Percentiles rank a stretch among this genome's conserved stretches.
These are phyloP conservation scores for Drosophila lowei DNA, from an alignment of 1,140 invertebrate genomes.

Conservation along the genomic window DNA sequence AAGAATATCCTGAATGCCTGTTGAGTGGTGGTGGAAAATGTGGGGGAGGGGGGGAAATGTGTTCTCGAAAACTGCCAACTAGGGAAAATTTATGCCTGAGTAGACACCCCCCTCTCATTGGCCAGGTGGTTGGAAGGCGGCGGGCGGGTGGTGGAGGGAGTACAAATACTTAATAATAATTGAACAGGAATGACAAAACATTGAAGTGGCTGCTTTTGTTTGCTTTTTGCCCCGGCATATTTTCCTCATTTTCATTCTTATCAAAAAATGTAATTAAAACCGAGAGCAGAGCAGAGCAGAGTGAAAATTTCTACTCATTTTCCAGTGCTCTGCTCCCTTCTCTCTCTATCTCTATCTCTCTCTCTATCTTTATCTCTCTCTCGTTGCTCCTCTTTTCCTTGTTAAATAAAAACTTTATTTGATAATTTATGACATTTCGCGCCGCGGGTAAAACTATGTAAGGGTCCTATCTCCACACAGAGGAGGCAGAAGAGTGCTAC, in stretches of 20 bases:
- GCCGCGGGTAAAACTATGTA: slow-evolving; percentile 61
- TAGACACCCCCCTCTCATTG: neutral
- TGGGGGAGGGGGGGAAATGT: neutral
- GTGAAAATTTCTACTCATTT: slow-evolving; percentile 20
- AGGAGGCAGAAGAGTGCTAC: neutral
- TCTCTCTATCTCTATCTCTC: neutral
- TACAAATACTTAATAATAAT: slow-evolving; percentile 37
- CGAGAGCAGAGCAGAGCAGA: neutral
- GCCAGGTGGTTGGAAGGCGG: neutral
- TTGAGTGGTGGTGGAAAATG: neutral
- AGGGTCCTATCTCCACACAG: neutral
- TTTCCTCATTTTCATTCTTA: slow-evolving; percentile 20
- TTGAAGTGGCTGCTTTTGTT: slow-evolving; percentile 17
- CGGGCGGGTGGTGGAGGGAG: too few species aligned
- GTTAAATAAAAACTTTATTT: slow-evolving; percentile 72
- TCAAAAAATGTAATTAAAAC: slow-evolving; percentile 54
- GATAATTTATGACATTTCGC: slow-evolving; percentile 70
- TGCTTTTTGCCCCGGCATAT: slow-evolving; percentile 11
- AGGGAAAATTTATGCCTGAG: slow-evolving; percentile 34
- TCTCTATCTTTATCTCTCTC: too few species aligned
- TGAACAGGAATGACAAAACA: slow-evolving; percentile 18
- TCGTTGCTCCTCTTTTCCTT: slow-evolving; percentile 7
- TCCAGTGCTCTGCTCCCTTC: neutral
- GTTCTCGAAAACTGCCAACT: slow-evolving; percentile 9
- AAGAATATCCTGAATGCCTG: neutral